phyloP scores from a whole-genome alignment of 2,888 invertebrate genomes.

The Phalera bucephala region DNA sequence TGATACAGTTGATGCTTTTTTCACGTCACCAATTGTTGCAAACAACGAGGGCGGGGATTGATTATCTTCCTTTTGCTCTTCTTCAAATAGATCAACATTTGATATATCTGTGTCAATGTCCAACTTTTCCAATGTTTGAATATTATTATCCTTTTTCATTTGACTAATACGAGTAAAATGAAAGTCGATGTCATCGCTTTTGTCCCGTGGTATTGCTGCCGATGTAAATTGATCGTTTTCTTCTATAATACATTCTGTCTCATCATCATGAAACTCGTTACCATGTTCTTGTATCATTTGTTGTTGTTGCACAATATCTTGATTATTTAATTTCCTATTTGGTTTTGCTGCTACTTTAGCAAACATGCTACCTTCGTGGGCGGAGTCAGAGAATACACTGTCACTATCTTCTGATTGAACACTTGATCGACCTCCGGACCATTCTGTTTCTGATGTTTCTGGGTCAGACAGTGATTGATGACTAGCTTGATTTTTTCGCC shows the following conservation, averaged over 20 bases:
- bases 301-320: slow-evolving; percentile 77
- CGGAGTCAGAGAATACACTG: slow-evolving; percentile 87
- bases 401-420: slow-evolving; percentile 91
- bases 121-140: slow-evolving; percentile 75
- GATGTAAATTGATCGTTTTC: slow-evolving; percentile 57
- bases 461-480: slow-evolving; percentile 89
- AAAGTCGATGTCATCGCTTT: slow-evolving; percentile 78
- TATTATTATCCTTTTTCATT: slow-evolving; percentile 76
- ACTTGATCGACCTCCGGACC: slow-evolving; percentile 84
- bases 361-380: slow-evolving; percentile 85
- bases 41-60: slow-evolving; percentile 87
- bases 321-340: slow-evolving; percentile 73
- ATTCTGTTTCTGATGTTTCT: slow-evolving; percentile 89
- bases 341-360: slow-evolving; percentile 82
- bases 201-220: slow-evolving; percentile 61
- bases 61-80: slow-evolving; percentile 84
- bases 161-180: slow-evolving; percentile 81
- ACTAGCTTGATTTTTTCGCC: slow-evolving; percentile 84
- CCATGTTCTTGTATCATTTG: slow-evolving; percentile 75
- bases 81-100: slow-evolving; percentile 83
- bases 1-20: slow-evolving; percentile 83
- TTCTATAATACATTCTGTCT: slow-evolving; percentile 58
- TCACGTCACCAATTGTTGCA: slow-evolving; percentile 89
- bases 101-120: slow-evolving; percentile 84
- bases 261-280: slow-evolving; percentile 60